Evolutionary conservation across 2,888 invertebrate genomes (phyloP).

Genomic region (Saturnia pavonia): DNA sequence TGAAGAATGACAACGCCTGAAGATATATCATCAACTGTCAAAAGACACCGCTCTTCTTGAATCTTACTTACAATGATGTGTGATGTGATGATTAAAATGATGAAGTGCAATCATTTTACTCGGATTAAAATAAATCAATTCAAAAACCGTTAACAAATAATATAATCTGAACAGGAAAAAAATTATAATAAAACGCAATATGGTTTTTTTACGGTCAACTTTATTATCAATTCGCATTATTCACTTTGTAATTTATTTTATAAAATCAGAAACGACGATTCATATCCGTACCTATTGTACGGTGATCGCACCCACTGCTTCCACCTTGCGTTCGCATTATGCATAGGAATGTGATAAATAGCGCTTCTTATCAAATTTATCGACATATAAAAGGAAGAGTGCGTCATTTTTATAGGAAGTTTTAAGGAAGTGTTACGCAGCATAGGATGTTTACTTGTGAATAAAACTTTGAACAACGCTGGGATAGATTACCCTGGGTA

Average conservation of each 20-base stretch:
- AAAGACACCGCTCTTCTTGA: background rate
- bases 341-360: constrained; percentile 4
- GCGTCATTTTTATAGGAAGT: background rate
- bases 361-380: constrained; percentile 9
- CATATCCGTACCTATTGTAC: constrained; percentile 5
- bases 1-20: background rate
- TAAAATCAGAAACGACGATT: constrained; percentile 11
- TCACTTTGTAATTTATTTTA: constrained; percentile 7
- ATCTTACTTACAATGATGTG: background rate
- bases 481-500: background rate
- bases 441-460: background rate
- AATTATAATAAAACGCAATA: background rate
- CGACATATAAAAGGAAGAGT: background rate
- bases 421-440: background rate
- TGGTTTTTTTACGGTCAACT: background rate
- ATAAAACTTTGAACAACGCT: background rate
- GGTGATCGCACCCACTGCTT: constrained; percentile 7
- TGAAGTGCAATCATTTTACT: background rate
- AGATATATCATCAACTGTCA: background rate
- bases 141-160: background rate
- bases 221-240: constrained; percentile 8
- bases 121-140: background rate
- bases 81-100: too few species aligned
- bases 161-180: constrained; percentile 11
- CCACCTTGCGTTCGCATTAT: constrained; percentile 10